Percentiles rank a stretch among this genome's conserved stretches.
phyloP scores from a whole-genome alignment of 1,140 invertebrate genomes.

The Eriosoma lanigerum region DNA sequence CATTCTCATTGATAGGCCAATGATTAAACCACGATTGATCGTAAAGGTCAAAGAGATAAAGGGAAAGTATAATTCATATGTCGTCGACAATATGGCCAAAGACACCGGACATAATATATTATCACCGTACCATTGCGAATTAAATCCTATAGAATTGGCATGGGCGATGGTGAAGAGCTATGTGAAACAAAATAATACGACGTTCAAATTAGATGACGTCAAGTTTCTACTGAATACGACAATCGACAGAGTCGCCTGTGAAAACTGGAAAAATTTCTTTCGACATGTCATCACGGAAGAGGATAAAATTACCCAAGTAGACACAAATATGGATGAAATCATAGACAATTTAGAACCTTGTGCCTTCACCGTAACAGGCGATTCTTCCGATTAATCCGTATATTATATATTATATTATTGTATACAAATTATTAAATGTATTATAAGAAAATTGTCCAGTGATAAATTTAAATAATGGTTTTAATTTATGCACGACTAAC shows the following conservation, averaged over 20 bases:
- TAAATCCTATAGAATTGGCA: slow-evolving; percentile 58
- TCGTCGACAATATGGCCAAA: neutral
- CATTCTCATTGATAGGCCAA: neutral
- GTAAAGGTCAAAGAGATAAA: neutral
- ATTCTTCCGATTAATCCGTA: neutral
- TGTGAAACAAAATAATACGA: slow-evolving; percentile 55
- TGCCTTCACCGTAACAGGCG: neutral
- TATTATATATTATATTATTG: neutral
- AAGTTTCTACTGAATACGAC: neutral
- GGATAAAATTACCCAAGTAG: neutral
- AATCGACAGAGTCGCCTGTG: neutral
- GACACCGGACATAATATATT: slow-evolving; percentile 43
- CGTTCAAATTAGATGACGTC: slow-evolving; percentile 6
- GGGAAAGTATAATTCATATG: neutral
- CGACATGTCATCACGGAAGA: neutral
- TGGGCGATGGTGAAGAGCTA: slow-evolving; percentile 57
- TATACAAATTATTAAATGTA: neutral
- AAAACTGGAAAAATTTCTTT: slow-evolving; percentile 10
- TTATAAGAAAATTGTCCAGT: neutral
- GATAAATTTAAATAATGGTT: neutral
- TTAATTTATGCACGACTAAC: neutral
- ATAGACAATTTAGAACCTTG: neutral
- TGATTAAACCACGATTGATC: neutral
- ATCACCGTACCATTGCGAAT: slow-evolving; percentile 58
- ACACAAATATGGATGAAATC: neutral